phyloP scores from a whole-genome alignment of 1,140 invertebrate genomes.

The Diabrotica undecimpunctata region DNA sequence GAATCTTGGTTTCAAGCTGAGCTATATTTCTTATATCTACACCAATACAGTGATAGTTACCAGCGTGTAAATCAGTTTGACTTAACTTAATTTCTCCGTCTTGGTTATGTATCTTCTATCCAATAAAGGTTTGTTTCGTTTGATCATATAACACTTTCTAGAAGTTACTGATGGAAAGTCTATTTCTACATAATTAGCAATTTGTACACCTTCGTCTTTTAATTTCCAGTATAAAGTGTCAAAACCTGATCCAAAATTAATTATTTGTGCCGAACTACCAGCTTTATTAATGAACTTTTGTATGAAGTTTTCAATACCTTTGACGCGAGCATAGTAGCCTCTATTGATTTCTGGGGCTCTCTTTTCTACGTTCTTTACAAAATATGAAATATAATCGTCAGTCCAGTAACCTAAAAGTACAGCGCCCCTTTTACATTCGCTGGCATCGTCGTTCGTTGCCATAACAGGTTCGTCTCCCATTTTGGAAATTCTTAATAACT shows the following conservation, averaged over 20 bases:
- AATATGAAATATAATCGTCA: constrained; percentile 85
- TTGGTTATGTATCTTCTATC: constrained; percentile 78
- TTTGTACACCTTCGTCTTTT: constrained; percentile 69
- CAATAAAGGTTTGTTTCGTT: constrained; percentile 77
- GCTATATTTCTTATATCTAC: constrained; percentile 79
- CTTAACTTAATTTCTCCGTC: constrained; percentile 85
- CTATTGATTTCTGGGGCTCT: constrained; percentile 96
- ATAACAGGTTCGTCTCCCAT: constrained; percentile 83
- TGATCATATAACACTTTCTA: constrained; percentile 85
- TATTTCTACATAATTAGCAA: constrained; percentile 85
- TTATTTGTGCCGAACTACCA: constrained; percentile 83
- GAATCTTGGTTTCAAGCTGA: constrained; percentile 75
- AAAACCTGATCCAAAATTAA: constrained; percentile 96
- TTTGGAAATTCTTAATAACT: constrained; percentile 17
- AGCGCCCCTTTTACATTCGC: constrained; percentile 88
- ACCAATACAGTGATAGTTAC: constrained; percentile 87
- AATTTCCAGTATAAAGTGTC: constrained; percentile 95
- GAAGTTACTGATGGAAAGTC: constrained; percentile 91
- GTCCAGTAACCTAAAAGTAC: constrained; percentile 92
- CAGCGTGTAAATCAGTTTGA: constrained; percentile 83
- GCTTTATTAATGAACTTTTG: constrained; percentile 79
- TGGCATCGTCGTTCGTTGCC: constrained; percentile 97
- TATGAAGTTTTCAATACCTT: constrained; percentile 78
- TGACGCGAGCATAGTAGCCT: constrained; percentile 92
- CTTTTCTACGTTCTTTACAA: constrained; percentile 71